Evolutionary conservation across 1,140 invertebrate species (phyloP), one percentile per base, ranked within the genome.

Genomic region (Himalopsyche phryganea): DNA sequence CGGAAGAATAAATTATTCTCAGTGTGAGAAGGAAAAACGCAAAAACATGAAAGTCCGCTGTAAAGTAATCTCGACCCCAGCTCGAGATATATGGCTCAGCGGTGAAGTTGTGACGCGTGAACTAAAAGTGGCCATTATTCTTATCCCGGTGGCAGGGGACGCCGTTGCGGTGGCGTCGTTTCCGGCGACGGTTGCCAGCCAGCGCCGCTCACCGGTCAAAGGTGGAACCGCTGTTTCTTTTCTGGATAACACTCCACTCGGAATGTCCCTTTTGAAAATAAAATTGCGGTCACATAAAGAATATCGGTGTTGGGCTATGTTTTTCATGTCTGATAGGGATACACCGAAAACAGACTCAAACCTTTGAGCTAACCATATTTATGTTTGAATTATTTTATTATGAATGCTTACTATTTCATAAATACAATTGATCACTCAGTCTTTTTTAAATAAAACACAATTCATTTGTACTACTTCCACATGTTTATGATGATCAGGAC

Each of bases 81-180:
- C 19, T 3, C 33, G 52, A 54, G 48, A 61, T 50, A 56, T 61
- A 52, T 51, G 52, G 40, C 4, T n/a, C n/a, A 28, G 59, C 33
- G 41, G 52, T 32, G 23, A 55, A 49, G 28, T 44, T 36, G 58
- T 36, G 58, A 60, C 51, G 47, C 49, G 33, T 36, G 38, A 15
- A 53, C 58, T 60, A 60, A 60, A 53, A 60, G 50, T 60, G 52
- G 40, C 48, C 48, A 61, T 61, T 46, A 61, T 36, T 61, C 59
- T 61, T 60, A 53, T 49, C 17, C 35, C 18, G 23, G 28, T 17
- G 13, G 40, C 32, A 14, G 44, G 32, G 18, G 0, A 15, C 11
- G 32, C 50, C 18, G 42, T 53, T 45, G 19, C 32, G 40, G 28
- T 10, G 41, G 28, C 17, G 41, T 19, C 13, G 17, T 32, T 48